These are phyloP conservation scores for Chlorodrepanis virens DNA, from an alignment of 2,113 vertebrate genomes.

Conservation along the genomic window DNA sequence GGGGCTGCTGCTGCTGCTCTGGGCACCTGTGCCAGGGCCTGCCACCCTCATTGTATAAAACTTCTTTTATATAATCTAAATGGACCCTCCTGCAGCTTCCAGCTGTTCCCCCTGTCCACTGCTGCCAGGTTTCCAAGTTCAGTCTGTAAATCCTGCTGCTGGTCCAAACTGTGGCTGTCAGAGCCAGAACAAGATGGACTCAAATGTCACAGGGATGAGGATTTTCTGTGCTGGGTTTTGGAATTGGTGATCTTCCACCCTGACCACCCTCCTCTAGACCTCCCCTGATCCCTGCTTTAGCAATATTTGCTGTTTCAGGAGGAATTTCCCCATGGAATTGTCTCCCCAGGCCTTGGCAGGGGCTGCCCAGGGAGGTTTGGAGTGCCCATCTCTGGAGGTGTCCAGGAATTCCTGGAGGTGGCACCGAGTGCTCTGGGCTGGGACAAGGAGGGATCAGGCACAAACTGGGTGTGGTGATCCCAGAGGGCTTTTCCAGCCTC, in stretches of 20 bases:
- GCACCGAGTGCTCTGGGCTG: neutral
- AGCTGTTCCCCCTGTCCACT: neutral
- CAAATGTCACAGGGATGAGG: neutral
- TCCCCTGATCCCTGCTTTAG: neutral
- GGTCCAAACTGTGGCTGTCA: neutral
- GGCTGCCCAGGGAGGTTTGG: neutral
- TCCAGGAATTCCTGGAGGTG: rapidly evolving
- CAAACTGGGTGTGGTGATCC: rapidly evolving
- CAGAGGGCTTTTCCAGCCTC: neutral
- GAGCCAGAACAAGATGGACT: neutral
- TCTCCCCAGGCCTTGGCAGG: neutral
- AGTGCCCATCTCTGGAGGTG: neutral
- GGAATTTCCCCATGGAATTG: neutral
- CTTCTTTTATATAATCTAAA: neutral
- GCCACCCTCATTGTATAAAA: neutral
- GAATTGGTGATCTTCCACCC: neutral
- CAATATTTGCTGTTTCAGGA: neutral
- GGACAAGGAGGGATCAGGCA: rapidly evolving
- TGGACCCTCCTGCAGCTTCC: neutral
- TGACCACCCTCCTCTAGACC: neutral
- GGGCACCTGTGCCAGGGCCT: neutral
- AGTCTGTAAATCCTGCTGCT: neutral
- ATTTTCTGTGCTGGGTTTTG: neutral
- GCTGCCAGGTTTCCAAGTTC: neutral
- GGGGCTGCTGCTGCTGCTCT: neutral